phyloP scores from a whole-genome alignment of 2,113 vertebrate species.

The Dascyllus trimaculatus region DNA sequence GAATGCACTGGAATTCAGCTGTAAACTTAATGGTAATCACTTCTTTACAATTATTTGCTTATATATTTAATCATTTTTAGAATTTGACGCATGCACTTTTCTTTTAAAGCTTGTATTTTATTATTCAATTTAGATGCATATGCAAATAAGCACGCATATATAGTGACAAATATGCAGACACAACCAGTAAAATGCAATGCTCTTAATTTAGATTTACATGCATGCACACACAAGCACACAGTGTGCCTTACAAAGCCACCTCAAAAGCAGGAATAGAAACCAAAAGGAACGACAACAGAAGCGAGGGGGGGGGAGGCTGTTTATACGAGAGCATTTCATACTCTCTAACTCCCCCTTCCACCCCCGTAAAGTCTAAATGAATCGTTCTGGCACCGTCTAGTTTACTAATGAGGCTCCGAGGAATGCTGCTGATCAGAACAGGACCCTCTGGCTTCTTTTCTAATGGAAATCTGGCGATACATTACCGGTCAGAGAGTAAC shows the following conservation, averaged over 20 bases:
- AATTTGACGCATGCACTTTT: no score
- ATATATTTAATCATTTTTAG: no score
- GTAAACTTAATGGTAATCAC: no score
- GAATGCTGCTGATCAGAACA: conserved; percentile 72
- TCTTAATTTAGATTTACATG: conserved; percentile 33
- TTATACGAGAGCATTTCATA: not conserved
- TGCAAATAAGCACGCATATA: not conserved
- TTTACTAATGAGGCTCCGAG: conserved; percentile 78
- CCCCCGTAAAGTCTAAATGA: conserved; percentile 52
- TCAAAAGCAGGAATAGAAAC: conserved; percentile 46
- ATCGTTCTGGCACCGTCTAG: conserved; percentile 69
- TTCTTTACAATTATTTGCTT: no score
- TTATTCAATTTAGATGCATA: not conserved
- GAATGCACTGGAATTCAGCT: not conserved
- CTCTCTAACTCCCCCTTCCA: not conserved
- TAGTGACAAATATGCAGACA: not conserved
- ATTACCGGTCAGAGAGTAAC: conserved; percentile 21
- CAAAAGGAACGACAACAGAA: conserved; percentile 30
- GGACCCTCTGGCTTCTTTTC: conserved; percentile 65
- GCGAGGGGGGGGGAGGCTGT: not conserved
- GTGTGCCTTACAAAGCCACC: conserved; percentile 31
- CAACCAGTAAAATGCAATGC: conserved; percentile 4
- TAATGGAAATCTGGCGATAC: conserved; percentile 71
- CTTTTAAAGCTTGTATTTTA: not conserved
- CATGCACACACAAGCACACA: conserved; percentile 28